Percentiles rank a stretch among this genome's conserved stretches.
phyloP scores from a whole-genome alignment of 2,797 vertebrate species.

The Microchirus variegatus region DNA sequence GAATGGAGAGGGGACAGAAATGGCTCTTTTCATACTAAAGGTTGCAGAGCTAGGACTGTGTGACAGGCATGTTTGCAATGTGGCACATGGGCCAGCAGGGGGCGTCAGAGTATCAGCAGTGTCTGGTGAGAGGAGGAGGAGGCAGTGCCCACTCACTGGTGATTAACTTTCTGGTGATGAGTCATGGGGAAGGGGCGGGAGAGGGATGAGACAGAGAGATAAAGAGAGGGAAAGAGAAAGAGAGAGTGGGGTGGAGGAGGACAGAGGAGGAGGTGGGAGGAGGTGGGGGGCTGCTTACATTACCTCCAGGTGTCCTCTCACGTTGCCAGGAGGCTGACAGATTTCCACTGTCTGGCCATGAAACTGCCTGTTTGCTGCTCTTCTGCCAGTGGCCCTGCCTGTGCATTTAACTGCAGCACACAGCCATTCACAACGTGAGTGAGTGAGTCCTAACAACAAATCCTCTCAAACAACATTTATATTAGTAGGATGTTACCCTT shows the following conservation, averaged over 20 bases:
- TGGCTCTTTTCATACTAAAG: too few species aligned
- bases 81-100: constrained; percentile 42
- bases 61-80: too few species aligned
- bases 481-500: too few species aligned
- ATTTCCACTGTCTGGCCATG: constrained; percentile 65
- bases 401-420: constrained; percentile 46
- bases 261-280: constrained; percentile 2
- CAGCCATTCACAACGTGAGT: constrained; percentile 45
- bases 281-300: constrained; percentile 59
- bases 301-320: constrained; percentile 80
- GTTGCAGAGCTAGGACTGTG: too few species aligned
- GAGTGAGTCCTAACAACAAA: too few species aligned
- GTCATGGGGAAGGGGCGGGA: constrained; percentile 60
- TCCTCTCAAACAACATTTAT: too few species aligned
- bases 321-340: constrained; percentile 72
- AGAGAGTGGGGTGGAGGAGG: constrained; percentile 2
- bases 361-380: constrained; percentile 55
- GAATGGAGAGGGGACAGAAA: too few species aligned
- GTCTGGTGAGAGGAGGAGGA: constrained; percentile 30
- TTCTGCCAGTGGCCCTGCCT: constrained; percentile 41
- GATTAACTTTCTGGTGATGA: constrained; percentile 73
- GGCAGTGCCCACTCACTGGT: constrained; percentile 66
- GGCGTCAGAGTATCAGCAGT: constrained; percentile 46
- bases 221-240: constrained; percentile 41
- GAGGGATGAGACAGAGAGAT: constrained; percentile 40